Conservation (phyloP, 1,140 invertebrate genomes). For the Subanguina moxae region DNA sequence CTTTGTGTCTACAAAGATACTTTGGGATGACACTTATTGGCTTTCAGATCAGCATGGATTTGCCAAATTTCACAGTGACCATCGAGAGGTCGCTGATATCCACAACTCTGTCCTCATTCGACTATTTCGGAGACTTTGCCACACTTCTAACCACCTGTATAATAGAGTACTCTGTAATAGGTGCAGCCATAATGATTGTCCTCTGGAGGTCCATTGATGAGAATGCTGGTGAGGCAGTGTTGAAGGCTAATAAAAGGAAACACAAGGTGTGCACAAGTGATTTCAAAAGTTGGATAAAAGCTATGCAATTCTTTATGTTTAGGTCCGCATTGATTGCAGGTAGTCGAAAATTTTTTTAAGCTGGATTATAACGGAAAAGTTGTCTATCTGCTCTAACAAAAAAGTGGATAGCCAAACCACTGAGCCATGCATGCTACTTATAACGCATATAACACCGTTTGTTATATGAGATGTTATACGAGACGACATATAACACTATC, state of each 20-base stretch:
- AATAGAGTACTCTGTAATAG: conserved; percentile 57
- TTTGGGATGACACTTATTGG: no score
- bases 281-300: no score
- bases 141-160: conserved; percentile 57
- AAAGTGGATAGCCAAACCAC: no score
- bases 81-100: not conserved
- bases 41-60: no score
- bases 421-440: no score
- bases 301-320: no score
- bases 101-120: conserved; percentile 43
- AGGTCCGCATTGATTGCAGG: conserved; percentile 54
- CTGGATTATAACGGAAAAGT: no score
- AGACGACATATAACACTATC: no score
- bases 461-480: no score
- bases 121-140: conserved; percentile 58
- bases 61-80: conserved; percentile 1
- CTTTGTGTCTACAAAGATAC: no score
- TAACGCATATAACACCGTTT: no score
- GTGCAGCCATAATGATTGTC: conserved; percentile 57
- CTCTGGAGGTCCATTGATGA: conserved; percentile 54
- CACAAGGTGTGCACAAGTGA: conserved; percentile 42
- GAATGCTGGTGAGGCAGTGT: conserved; percentile 8
- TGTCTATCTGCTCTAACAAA: no score
- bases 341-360: not conserved
- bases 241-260: conserved; percentile 41